Conservation (phyloP, 2,113 vertebrate genomes). For the Paradoxurus hermaphroditus region DNA sequence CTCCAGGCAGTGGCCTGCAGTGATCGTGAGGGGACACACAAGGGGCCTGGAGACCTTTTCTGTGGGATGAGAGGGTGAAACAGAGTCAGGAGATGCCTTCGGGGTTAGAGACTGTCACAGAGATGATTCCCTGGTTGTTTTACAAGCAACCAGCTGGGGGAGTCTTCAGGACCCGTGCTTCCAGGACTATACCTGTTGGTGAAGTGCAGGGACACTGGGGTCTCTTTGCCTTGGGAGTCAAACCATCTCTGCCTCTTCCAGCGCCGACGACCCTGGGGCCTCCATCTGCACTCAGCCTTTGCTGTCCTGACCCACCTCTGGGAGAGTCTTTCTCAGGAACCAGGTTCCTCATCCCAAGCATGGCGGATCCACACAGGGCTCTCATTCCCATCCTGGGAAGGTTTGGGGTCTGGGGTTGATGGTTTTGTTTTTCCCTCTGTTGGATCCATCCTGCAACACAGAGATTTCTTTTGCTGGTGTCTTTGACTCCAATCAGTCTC, state of each 20-base stretch:
- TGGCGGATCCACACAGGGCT: neutral
- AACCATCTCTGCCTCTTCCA: neutral
- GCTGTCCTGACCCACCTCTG: neutral
- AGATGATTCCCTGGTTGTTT: neutral
- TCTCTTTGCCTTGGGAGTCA: neutral
- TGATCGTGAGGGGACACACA: neutral
- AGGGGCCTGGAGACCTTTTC: rapidly evolving
- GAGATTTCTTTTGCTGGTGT: neutral
- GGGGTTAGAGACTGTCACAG: neutral
- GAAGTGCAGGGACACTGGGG: neutral
- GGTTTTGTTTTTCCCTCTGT: neutral
- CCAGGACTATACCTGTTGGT: no score
- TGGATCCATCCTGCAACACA: no score
- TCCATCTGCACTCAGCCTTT: neutral
- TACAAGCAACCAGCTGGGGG: neutral
- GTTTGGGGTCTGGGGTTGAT: neutral
- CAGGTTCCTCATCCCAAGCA: neutral
- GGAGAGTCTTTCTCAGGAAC: neutral
- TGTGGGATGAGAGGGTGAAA: neutral
- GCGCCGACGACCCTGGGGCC: rapidly evolving
- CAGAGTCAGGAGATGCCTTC: neutral
- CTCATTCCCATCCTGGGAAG: neutral
- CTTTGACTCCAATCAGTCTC: neutral
- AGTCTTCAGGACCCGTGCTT: neutral
- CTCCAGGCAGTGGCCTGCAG: neutral